Conservation (phyloP, 2,888 invertebrate genomes). For the Platerodrilus igneus region DNA sequence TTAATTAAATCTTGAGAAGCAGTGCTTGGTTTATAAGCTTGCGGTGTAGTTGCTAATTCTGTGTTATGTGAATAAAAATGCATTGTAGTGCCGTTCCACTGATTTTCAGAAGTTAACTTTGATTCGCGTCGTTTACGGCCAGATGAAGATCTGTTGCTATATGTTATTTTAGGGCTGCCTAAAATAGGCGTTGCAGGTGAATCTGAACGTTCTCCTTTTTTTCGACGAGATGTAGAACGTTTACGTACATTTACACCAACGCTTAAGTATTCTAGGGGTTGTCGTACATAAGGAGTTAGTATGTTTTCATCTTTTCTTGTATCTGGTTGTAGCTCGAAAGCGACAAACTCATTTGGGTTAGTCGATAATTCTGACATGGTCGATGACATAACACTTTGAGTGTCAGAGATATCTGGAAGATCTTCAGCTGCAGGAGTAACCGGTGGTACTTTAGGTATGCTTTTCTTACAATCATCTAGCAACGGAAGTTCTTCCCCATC, state of each 20-base stretch:
- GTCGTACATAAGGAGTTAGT: slow-evolving; percentile 63
- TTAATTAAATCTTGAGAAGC: slow-evolving; percentile 81
- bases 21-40: slow-evolving; percentile 60
- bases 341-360: slow-evolving; percentile 65
- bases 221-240: slow-evolving; percentile 61
- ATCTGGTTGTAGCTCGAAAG: no score
- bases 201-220: slow-evolving; percentile 63
- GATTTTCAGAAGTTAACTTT: slow-evolving; percentile 44
- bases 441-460: slow-evolving; percentile 57
- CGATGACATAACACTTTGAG: slow-evolving; percentile 71
- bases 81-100: slow-evolving; percentile 69
- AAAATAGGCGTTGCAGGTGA: slow-evolving; percentile 60
- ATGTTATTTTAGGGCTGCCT: slow-evolving; percentile 60
- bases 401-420: slow-evolving; percentile 62
- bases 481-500: slow-evolving; percentile 72
- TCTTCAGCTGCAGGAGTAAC: slow-evolving; percentile 66
- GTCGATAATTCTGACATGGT: slow-evolving; percentile 69
- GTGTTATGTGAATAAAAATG: slow-evolving; percentile 56
- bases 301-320: slow-evolving; percentile 52
- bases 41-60: slow-evolving; percentile 54
- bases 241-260: slow-evolving; percentile 64
- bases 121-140: slow-evolving; percentile 52
- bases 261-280: slow-evolving; percentile 70
- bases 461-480: slow-evolving; percentile 57
- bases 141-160: slow-evolving; percentile 51